Percentiles rank a stretch among this genome's conserved stretches.
These are phyloP conservation scores for Probaryconus sp. DNA, from an alignment of 1,140 invertebrate species.

Conservation along the genomic window DNA sequence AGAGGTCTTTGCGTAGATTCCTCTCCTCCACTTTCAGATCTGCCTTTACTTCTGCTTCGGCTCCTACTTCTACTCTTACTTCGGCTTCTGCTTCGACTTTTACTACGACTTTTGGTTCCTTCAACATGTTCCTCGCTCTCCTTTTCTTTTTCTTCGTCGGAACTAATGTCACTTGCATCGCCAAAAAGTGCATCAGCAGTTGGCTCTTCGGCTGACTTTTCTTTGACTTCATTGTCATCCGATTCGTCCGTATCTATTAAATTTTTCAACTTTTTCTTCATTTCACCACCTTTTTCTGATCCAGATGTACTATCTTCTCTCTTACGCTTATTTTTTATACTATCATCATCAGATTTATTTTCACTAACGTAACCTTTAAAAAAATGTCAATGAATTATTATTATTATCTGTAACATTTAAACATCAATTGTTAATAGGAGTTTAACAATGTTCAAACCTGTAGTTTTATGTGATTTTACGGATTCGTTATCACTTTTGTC, in stretches of 20 bases:
- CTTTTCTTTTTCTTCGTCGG: slow-evolving; percentile 84
- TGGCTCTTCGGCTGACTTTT: slow-evolving; percentile 77
- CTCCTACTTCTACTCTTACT: slow-evolving; percentile 28
- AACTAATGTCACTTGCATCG: slow-evolving; percentile 94
- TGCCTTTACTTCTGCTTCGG: slow-evolving; percentile 69
- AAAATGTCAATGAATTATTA: slow-evolving; percentile 7
- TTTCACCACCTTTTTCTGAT: slow-evolving; percentile 64
- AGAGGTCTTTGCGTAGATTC: slow-evolving; percentile 64
- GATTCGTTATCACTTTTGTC: slow-evolving; percentile 74
- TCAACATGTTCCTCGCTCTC: slow-evolving; percentile 71
- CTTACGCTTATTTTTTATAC: slow-evolving; percentile 59
- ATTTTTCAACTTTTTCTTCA: slow-evolving; percentile 71
- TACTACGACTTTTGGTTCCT: slow-evolving; percentile 72
- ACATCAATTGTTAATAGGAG: no score
- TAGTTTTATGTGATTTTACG: slow-evolving; percentile 65
- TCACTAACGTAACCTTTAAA: slow-evolving; percentile 52
- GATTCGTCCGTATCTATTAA: slow-evolving; percentile 78
- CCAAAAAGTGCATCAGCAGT: slow-evolving; percentile 93
- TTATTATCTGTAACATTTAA: no score
- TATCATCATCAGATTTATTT: slow-evolving; percentile 58
- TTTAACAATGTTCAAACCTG: slow-evolving; percentile 37
- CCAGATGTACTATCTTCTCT: slow-evolving; percentile 68
- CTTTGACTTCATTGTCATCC: slow-evolving; percentile 72
- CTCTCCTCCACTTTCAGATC: slow-evolving; percentile 72
- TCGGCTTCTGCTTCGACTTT: slow-evolving; percentile 69